Conservation (phyloP, 2,113 vertebrate species). For the Trachemys scripta region DNA sequence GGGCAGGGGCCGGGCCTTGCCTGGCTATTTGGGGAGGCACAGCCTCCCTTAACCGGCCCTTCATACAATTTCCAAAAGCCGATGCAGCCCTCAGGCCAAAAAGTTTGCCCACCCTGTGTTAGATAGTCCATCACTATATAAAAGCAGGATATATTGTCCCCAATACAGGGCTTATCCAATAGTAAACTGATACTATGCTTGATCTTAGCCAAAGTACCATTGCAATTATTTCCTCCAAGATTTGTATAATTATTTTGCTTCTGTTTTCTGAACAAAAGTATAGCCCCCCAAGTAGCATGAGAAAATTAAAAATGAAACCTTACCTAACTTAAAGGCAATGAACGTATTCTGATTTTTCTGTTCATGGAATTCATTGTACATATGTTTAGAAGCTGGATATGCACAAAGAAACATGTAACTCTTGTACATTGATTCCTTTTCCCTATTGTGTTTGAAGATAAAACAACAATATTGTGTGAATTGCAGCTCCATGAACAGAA, state of each 20-base stretch:
- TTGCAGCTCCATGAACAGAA: slow-evolving; percentile 92
- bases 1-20: too few species aligned
- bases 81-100: too few species aligned
- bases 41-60: too few species aligned
- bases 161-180: rapidly evolving
- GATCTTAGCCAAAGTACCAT: background rate
- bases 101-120: background rate
- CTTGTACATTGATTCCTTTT: rapidly evolving
- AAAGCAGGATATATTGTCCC: background rate
- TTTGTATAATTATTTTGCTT: background rate
- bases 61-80: too few species aligned
- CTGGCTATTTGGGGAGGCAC: too few species aligned
- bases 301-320: background rate
- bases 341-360: background rate
- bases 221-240: background rate
- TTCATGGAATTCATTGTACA: background rate
- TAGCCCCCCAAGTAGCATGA: background rate
- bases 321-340: background rate
- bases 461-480: slow-evolving; percentile 20
- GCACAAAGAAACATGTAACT: background rate
- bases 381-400: background rate
- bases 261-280: background rate
- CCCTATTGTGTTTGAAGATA: background rate
- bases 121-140: background rate
- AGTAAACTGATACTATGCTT: background rate